Percentiles rank a stretch among this genome's conserved stretches.
Conservation (phyloP, 64 coral and sea anemone species). For the Acropora tenuis region DNA sequence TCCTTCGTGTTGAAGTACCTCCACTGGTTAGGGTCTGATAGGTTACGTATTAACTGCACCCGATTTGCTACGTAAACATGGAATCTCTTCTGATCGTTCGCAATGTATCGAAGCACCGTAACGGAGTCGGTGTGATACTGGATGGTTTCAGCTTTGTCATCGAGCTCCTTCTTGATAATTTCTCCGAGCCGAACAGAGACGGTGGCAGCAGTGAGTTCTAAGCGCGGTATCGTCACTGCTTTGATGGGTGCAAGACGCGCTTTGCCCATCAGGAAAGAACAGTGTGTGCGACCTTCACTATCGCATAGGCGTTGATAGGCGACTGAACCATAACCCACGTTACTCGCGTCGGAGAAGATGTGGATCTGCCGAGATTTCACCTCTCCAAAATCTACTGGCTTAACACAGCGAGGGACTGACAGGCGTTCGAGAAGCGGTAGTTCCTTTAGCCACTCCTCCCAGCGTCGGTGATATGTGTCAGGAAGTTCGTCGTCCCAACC, state of each 20-base stretch:
- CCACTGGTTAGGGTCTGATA: neutral
- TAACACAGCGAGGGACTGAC: neutral
- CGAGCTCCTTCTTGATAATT: neutral
- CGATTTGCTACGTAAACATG: neutral
- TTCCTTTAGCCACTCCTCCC: conserved; percentile 26
- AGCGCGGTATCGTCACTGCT: conserved; percentile 2
- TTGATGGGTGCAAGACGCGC: conserved; percentile 21
- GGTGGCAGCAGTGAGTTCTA: neutral
- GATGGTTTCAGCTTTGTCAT: neutral
- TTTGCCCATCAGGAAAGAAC: conserved; percentile 24
- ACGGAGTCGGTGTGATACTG: neutral
- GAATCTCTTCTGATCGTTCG: neutral
- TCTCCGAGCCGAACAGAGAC: neutral
- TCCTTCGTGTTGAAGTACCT: neutral
- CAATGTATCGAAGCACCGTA: neutral
- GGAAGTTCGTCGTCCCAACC: conserved; percentile 27
- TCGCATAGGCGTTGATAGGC: neutral
- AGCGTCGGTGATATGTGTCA: neutral
- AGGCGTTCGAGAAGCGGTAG: neutral
- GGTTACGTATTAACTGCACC: neutral
- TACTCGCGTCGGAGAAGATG: conserved; percentile 1
- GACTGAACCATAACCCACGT: conserved; percentile 12
- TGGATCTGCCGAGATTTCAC: neutral
- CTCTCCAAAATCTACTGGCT: conserved; percentile 14
- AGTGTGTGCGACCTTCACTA: neutral